These are phyloP conservation scores for Trimorus sp. DNA, from an alignment of 2,888 invertebrate species.

Conservation along the genomic window DNA sequence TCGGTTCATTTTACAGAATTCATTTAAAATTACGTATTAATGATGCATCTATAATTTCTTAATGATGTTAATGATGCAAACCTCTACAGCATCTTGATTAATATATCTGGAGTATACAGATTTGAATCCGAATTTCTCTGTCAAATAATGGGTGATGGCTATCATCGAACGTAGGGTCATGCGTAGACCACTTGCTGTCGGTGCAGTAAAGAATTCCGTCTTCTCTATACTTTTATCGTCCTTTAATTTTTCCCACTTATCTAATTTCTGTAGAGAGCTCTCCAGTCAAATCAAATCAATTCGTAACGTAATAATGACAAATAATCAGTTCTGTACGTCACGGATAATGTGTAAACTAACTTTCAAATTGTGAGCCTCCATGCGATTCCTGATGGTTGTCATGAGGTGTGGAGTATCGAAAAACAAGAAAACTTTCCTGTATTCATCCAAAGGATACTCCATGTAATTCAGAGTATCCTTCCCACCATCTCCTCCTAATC, in stretches of 20 bases:
- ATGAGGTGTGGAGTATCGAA: conserved; percentile 11
- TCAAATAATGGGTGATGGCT: background rate
- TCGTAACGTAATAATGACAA: background rate
- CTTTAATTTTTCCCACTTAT: conserved; percentile 5
- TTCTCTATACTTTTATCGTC: background rate
- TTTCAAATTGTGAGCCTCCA: background rate
- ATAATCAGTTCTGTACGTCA: background rate
- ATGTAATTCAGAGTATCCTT: background rate
- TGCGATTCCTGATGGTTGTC: conserved; percentile 6
- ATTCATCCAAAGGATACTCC: background rate
- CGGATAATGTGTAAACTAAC: background rate
- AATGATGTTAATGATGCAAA: background rate
- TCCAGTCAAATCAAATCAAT: background rate
- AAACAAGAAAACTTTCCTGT: conserved; percentile 9
- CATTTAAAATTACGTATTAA: too few relatives aligned
- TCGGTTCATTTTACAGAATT: too few relatives aligned
- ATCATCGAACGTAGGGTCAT: conserved; percentile 6
- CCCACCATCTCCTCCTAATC: background rate
- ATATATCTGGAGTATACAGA: background rate
- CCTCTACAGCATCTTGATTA: conserved; percentile 11
- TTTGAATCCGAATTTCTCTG: background rate
- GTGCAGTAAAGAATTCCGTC: background rate
- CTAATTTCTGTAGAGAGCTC: background rate
- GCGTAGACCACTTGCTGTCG: background rate
- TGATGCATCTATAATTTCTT: too few relatives aligned